A percentile compares a stretch with the other conserved stretches of the same genome.
phyloP scores from a whole-genome alignment of 2,797 vertebrate species.

The Alfaro cultratus region DNA sequence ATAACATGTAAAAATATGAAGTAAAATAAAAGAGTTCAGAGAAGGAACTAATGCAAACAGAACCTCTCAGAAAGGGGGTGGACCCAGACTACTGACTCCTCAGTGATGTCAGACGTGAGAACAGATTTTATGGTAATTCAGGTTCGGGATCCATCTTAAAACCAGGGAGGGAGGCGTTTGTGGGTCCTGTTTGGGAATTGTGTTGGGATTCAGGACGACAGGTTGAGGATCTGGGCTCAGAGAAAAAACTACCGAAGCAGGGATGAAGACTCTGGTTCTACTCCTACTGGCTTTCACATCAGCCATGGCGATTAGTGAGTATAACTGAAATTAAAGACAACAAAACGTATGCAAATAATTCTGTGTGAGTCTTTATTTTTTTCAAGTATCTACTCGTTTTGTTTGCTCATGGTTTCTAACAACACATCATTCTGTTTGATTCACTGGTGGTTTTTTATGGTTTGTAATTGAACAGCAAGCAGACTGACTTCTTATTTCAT shows the following conservation, averaged over 20 bases:
- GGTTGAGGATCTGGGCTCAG: conserved; percentile 60
- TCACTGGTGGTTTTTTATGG: background rate
- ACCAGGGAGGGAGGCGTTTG: conserved; percentile 43
- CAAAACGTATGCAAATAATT: background rate
- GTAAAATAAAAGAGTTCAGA: background rate
- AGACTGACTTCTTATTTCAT: conserved; percentile 3
- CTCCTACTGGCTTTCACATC: conserved; percentile 62
- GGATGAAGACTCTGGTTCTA: conserved; percentile 75
- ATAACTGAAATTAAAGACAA: conserved; percentile 12
- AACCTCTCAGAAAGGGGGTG: conserved; percentile 40
- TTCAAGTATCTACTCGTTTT: background rate
- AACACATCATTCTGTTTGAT: background rate
- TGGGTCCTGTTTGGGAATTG: conserved; percentile 57
- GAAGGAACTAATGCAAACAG: conserved; percentile 3
- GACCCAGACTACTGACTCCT: conserved; percentile 41
- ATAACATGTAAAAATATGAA: background rate
- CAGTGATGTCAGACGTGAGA: conserved; percentile 74
- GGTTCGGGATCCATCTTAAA: conserved; percentile 71
- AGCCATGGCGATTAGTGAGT: conserved; percentile 74
- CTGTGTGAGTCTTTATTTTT: background rate
- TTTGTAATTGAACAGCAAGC: conserved; percentile 24
- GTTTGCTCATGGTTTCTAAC: conserved; percentile 12
- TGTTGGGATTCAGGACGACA: conserved; percentile 56
- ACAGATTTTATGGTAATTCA: conserved; percentile 83
- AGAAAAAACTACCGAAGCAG: conserved; percentile 37